Base-by-base conservation (phyloP, 2,888 invertebrate genomes). In the Halocaridina rubra region DNA sequence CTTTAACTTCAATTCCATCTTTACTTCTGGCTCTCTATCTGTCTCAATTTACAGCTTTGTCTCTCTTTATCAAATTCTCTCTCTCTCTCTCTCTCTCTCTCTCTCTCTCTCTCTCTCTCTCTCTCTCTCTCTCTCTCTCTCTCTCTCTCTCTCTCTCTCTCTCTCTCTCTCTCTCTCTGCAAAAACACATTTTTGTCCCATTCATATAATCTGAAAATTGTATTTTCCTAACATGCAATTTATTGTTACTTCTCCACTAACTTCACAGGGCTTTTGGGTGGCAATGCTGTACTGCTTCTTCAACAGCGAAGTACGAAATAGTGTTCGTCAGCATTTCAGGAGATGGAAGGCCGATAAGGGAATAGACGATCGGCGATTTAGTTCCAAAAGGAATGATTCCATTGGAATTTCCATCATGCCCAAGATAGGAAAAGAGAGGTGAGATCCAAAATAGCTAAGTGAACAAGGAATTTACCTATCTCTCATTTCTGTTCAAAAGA, bases 271-370 rank as follows among this genome's bases (percentile, higher is more conserved):
- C 86, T 95, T 97, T 90, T 95, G 95, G 75, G 97, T 97, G 86
- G 96, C 97, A 2, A 91, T 97, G 85, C 95, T 97, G 92, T 97
- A 97, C 92, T 97, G 97, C 91, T 97, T 97, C 91, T 93, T 97
- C 89, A 97, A 97, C 91, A 95, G 96, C 2, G 97, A 97, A 91
- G 97, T 97, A 5, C 94, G 96, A 71, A 96, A 95, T 90, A 94
- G 96, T 0, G 92, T 97, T 88, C 93, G 95, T 33, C 96, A 97
- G 91, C 96, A 96, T 90, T 94, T 95, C 90, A 94, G 94, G 88
- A 93, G 95, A 86, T 96, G 96, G 96, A 94, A 64, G 19, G 82
- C 72, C 10, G 84, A 84, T 30, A 16, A 79, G 16, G 84, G 79
- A 16, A 78, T 84, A 4, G 22, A 46, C 3, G 46, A 78, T 71